phyloP scores from a whole-genome alignment of 1,140 invertebrate genomes.

The Drosophila pseudoobscura region DNA sequence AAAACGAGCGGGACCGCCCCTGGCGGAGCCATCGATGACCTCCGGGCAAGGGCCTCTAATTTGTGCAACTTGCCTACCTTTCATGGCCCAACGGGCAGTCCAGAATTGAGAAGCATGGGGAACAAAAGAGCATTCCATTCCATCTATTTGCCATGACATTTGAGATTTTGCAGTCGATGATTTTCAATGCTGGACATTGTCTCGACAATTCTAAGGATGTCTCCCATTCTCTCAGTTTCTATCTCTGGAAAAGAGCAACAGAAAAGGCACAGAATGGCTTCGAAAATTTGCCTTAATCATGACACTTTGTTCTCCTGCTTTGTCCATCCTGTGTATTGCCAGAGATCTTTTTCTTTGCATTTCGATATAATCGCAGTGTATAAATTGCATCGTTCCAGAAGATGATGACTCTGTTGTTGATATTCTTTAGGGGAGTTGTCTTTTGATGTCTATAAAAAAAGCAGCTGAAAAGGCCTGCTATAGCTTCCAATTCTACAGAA shows the following conservation, averaged over 20 bases:
- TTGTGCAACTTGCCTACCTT: slow-evolving; percentile 74
- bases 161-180: slow-evolving; percentile 78
- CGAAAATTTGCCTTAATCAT: slow-evolving; percentile 81
- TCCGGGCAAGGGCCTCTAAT: slow-evolving; percentile 59
- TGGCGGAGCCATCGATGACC: slow-evolving; percentile 38
- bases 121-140: slow-evolving; percentile 49
- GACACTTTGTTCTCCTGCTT: slow-evolving; percentile 49
- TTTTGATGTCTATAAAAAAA: slow-evolving; percentile 33
- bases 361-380: slow-evolving; percentile 64
- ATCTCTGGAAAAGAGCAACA: slow-evolving; percentile 68
- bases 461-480: background rate
- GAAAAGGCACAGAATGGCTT: slow-evolving; percentile 62
- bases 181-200: slow-evolving; percentile 68
- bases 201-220: slow-evolving; percentile 25
- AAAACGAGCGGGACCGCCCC: slow-evolving; percentile 64
- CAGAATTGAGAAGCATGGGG: background rate
- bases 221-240: slow-evolving; percentile 2
- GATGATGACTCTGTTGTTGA: slow-evolving; percentile 54
- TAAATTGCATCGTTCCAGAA: slow-evolving; percentile 61
- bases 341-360: slow-evolving; percentile 17
- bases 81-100: slow-evolving; percentile 14
- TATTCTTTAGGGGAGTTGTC: slow-evolving; percentile 20
- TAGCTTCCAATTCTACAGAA: background rate
- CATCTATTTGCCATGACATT: slow-evolving; percentile 63
- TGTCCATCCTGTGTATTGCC: slow-evolving; percentile 21